phyloP scores from a whole-genome alignment of 2,113 vertebrate species.

The Microcebus ravelobensis region DNA sequence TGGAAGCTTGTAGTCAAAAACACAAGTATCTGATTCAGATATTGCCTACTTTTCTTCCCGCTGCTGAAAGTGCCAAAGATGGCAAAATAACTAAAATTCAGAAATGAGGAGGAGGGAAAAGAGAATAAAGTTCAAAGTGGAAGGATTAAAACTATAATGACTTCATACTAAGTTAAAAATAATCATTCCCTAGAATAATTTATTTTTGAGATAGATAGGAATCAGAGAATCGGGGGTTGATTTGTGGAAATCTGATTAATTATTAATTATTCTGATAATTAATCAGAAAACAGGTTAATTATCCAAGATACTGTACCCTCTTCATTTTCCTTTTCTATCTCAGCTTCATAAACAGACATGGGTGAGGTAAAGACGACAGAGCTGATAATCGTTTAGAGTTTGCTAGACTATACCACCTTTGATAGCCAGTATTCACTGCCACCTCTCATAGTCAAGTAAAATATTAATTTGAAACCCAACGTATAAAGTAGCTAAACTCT shows the following conservation, averaged over 20 bases:
- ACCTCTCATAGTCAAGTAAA: neutral
- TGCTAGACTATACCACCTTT: too few relatives aligned
- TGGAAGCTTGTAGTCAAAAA: neutral
- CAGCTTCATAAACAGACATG: neutral
- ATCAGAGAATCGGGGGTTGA: neutral
- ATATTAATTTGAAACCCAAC: neutral
- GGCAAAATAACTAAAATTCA: neutral
- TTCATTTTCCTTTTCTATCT: neutral
- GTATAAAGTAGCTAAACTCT: neutral
- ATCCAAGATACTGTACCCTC: neutral
- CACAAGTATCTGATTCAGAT: neutral
- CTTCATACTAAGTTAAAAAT: neutral
- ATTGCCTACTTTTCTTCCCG: neutral
- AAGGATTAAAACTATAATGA: neutral
- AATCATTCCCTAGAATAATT: neutral
- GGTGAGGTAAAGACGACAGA: neutral
- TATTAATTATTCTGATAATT: too few relatives aligned
- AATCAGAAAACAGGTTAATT: neutral
- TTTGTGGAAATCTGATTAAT: neutral
- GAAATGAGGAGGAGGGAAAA: neutral
- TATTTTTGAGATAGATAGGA: neutral
- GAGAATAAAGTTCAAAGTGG: neutral
- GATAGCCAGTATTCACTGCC: neutral
- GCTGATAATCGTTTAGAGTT: neutral
- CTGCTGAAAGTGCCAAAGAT: neutral